Conservation (phyloP, 2,888 invertebrate species). For the Catocala sponsa region DNA sequence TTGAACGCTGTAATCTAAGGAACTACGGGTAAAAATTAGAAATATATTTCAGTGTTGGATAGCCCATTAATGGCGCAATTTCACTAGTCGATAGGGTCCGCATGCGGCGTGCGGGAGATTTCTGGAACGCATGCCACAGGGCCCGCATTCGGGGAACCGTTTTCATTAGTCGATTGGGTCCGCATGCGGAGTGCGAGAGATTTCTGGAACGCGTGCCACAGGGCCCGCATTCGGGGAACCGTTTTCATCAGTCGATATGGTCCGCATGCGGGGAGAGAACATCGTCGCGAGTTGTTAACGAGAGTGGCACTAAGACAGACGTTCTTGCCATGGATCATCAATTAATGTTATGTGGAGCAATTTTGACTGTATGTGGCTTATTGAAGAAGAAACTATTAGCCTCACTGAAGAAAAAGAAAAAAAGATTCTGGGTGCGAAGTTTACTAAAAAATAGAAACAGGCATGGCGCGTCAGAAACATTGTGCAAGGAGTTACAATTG, state of each 20-base stretch:
- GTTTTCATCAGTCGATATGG: background rate
- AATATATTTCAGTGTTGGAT: no score
- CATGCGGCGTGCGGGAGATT: no score
- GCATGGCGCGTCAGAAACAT: slow-evolving; percentile 3
- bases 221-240: slow-evolving; percentile 4
- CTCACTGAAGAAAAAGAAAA: background rate
- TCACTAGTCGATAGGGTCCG: no score
- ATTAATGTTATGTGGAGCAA: background rate
- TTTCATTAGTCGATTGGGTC: slow-evolving; percentile 3
- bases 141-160: background rate
- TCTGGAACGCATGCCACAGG: no score
- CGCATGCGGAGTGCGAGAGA: slow-evolving; percentile 2
- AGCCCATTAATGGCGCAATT: no score
- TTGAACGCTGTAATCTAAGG: no score
- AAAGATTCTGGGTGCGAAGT: slow-evolving; percentile 2
- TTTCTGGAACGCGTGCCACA: slow-evolving; percentile 1
- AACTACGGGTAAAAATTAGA: no score
- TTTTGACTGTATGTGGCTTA: background rate
- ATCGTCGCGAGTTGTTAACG: no score
- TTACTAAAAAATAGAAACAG: slow-evolving; percentile 3
- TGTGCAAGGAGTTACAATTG: background rate
- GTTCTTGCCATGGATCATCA: no score
- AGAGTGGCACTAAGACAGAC: no score
- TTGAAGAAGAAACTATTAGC: slow-evolving; percentile 3
- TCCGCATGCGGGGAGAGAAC: no score